phyloP scores from a whole-genome alignment of 64 coral and sea anemone species.

The Montipora capricornis region DNA sequence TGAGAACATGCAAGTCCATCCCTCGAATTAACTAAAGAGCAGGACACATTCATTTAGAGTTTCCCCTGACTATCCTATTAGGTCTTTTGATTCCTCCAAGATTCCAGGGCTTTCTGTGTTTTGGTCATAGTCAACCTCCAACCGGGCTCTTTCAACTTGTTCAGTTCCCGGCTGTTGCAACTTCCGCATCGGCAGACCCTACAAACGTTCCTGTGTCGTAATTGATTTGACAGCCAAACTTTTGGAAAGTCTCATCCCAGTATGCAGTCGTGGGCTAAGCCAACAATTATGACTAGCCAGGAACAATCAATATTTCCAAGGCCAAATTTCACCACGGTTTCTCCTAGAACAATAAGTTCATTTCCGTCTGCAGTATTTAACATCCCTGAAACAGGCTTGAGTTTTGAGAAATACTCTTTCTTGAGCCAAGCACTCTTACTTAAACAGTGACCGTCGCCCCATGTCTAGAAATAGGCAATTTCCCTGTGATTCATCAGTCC shows the following conservation, averaged over 20 bases:
- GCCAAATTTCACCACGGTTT: constrained; percentile 70
- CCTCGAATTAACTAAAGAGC: constrained; percentile 45
- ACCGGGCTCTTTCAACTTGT: constrained; percentile 32
- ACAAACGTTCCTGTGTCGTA: constrained; percentile 53
- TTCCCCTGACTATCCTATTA: background rate
- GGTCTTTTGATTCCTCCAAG: constrained; percentile 50
- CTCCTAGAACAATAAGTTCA: constrained; percentile 34
- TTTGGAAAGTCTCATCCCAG: constrained; percentile 57
- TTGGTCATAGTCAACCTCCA: constrained; percentile 66
- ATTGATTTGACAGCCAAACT: constrained; percentile 64
- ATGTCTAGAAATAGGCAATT: background rate
- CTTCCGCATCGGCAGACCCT: constrained; percentile 30
- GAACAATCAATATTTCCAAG: constrained; percentile 57
- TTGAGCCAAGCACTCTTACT: constrained; percentile 28
- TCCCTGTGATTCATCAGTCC: constrained; percentile 47
- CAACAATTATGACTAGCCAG: constrained; percentile 58
- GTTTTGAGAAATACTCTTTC: constrained; percentile 16
- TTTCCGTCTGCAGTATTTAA: constrained; percentile 32
- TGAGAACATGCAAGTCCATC: constrained; percentile 42
- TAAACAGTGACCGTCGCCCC: background rate
- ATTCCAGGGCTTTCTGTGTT: constrained; percentile 60
- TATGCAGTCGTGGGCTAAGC: constrained; percentile 62
- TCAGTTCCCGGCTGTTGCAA: constrained; percentile 42
- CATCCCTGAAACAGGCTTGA: background rate
- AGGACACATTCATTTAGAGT: constrained; percentile 29